Evolutionary conservation across 2,113 vertebrate species (phyloP), one percentile per base, ranked within the genome.

Genomic region (Meleagris gallopavo): DNA sequence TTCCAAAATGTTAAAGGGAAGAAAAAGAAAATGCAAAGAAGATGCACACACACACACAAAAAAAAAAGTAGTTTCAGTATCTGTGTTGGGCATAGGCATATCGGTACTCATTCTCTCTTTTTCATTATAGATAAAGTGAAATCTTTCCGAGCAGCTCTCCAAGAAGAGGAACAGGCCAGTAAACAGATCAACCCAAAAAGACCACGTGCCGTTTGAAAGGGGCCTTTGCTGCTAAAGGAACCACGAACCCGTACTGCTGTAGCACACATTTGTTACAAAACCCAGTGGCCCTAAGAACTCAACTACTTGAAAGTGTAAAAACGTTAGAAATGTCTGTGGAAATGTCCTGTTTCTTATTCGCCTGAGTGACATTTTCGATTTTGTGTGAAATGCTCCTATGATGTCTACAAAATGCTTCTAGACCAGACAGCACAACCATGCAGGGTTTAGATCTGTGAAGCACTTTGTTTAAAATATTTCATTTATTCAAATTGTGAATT

Each of bases 121-220:
- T 81, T 71, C 21, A 41, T 90, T 81, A 58, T 95, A 99, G 99
- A 99, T 97, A 99, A 99, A 98, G 99, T 99, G 96, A 99, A 99
- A 93, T 98, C 99, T 74, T 99, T 99, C 98, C 99, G 99, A 57
- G 98, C 98, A 78, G 95, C 99, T 41, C 98, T 99, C 10, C 99
- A 99, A 96, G 99, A 99, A 61, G 99, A 99, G 88, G 99, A 99
- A 94, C 99, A 99, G 92, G 99, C 99, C 67, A 99, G 99, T 98
- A 98, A 99, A 98, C 99, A 99, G 97, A 99, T 99, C 87, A 99
- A 98, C 94, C 99, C 98, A n/a, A 99, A 99, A 96, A 98, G 98
- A 97, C 98, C 99, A 90, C 98, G 98, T 65, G 98, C 98, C 58
- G 98, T 99, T 97, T 99, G 98, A 98, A 96, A 74, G 25, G 32